Evolutionary conservation across 2,888 invertebrate species (phyloP).

Genomic region (Oligia fasciuncula): DNA sequence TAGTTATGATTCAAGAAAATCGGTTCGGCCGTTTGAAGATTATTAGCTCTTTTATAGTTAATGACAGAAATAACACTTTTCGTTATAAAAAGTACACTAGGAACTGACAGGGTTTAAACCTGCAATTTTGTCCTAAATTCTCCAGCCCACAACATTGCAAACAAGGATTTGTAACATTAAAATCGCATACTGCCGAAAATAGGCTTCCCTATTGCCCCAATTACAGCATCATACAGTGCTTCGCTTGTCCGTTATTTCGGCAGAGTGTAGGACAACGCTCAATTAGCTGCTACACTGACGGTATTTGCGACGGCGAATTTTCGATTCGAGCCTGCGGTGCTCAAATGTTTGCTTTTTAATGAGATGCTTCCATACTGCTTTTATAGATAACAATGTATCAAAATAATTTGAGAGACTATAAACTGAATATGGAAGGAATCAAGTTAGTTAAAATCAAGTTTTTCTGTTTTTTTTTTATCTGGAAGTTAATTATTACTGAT

Average conservation of each 20-base stretch:
- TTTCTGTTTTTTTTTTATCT: too few relatives aligned
- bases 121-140: background rate
- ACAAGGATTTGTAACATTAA: slow-evolving; percentile 10
- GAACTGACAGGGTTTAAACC: background rate
- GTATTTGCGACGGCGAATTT: slow-evolving; percentile 41
- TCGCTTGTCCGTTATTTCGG: slow-evolving; percentile 37
- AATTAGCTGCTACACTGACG: slow-evolving; percentile 45
- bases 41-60: too few relatives aligned
- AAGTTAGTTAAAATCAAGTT: too few relatives aligned
- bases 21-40: too few relatives aligned
- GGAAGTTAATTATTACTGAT: too few relatives aligned
- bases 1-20: too few relatives aligned
- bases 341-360: slow-evolving; percentile 30
- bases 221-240: slow-evolving; percentile 35
- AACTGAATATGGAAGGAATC: too few relatives aligned
- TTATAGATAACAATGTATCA: background rate
- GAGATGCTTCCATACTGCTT: background rate
- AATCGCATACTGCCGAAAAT: slow-evolving; percentile 24
- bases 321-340: slow-evolving; percentile 18
- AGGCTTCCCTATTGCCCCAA: slow-evolving; percentile 31
- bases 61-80: background rate
- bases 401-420: too few relatives aligned
- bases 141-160: background rate
- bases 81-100: background rate
- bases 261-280: slow-evolving; percentile 40